A percentile compares a stretch with the other conserved stretches of the same genome.
These are phyloP conservation scores for Drosophila mimetica DNA, from an alignment of 2,888 invertebrate genomes.

Conservation along the genomic window DNA sequence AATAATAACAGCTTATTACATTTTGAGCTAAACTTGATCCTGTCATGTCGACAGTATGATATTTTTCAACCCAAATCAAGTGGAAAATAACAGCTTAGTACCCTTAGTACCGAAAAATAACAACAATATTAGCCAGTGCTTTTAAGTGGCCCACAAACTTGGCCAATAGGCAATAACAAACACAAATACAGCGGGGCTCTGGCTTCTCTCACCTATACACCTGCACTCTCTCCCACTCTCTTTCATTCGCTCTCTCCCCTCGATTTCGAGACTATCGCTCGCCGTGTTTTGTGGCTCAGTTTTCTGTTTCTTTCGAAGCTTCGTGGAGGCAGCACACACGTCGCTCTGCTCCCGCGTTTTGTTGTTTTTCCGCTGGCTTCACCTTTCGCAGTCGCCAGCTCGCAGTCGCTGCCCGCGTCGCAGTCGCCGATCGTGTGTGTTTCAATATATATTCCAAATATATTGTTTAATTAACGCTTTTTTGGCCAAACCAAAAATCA, in stretches of 20 bases:
- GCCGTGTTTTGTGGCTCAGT: conserved; percentile 50
- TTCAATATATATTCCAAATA: conserved; percentile 24
- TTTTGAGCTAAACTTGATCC: neutral
- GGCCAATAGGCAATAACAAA: conserved; percentile 48
- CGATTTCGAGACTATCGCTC: conserved; percentile 45
- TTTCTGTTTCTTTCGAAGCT: conserved; percentile 74
- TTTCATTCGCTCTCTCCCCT: conserved; percentile 1
- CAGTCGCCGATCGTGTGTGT: conserved; percentile 57
- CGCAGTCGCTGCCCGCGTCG: conserved; percentile 15
- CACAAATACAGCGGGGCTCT: conserved; percentile 1
- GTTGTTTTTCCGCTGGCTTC: conserved; percentile 10
- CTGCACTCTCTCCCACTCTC: conserved; percentile 8
- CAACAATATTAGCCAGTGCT: conserved; percentile 50
- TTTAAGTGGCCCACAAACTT: conserved; percentile 54
- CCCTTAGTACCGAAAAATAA: conserved; percentile 5
- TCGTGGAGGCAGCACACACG: conserved; percentile 64
- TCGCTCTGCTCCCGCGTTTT: conserved; percentile 31
- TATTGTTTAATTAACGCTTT: conserved; percentile 36
- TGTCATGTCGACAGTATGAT: neutral
- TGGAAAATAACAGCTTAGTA: conserved; percentile 34
- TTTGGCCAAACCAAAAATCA: conserved; percentile 14
- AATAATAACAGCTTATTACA: conserved; percentile 25
- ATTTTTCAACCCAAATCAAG: conserved; percentile 4
- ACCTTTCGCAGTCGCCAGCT: conserved; percentile 41
- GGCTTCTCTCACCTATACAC: conserved; percentile 17